Percentiles rank a stretch among this genome's conserved stretches.
Conservation (phyloP, 2,888 invertebrate species). For the Mechanitis mazaeus region DNA sequence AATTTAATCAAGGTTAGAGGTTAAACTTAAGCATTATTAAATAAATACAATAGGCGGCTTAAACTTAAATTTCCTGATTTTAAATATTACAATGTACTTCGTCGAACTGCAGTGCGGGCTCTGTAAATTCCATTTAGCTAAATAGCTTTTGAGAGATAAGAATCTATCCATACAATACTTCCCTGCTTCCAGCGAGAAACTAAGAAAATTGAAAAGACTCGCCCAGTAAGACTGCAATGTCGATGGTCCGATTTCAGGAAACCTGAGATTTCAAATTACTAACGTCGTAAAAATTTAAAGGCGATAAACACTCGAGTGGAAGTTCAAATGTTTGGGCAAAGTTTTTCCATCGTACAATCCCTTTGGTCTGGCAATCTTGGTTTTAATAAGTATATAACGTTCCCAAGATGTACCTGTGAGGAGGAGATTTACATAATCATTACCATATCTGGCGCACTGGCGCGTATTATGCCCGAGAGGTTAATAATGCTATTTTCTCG, state of each 20-base stretch:
- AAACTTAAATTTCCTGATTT: conserved; percentile 72
- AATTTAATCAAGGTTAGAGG: not conserved
- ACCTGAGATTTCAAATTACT: conserved; percentile 69
- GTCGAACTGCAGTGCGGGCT: conserved; percentile 76
- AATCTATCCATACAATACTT: conserved; percentile 75
- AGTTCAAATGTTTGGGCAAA: conserved; percentile 42
- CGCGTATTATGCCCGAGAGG: conserved; percentile 75
- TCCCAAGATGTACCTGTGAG: conserved; percentile 74
- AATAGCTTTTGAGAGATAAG: conserved; percentile 76
- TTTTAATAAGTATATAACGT: conserved; percentile 76
- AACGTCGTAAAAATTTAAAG: conserved; percentile 65
- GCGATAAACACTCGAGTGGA: conserved; percentile 57
- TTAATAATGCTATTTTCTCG: conserved; percentile 78
- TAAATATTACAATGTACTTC: conserved; percentile 75
- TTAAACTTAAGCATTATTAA: conserved; percentile 49
- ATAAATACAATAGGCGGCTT: conserved; percentile 65
- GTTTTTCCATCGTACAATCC: conserved; percentile 66
- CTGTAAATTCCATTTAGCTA: conserved; percentile 77
- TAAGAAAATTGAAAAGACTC: conserved; percentile 77
- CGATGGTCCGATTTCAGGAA: conserved; percentile 69
- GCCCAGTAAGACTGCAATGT: conserved; percentile 66
- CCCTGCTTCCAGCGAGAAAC: conserved; percentile 67
- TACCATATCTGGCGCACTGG: conserved; percentile 77
- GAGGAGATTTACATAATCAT: conserved; percentile 76
- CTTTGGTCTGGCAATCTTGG: conserved; percentile 69